phyloP scores from a whole-genome alignment of 2,888 invertebrate genomes.

The Drosophila colorata region DNA sequence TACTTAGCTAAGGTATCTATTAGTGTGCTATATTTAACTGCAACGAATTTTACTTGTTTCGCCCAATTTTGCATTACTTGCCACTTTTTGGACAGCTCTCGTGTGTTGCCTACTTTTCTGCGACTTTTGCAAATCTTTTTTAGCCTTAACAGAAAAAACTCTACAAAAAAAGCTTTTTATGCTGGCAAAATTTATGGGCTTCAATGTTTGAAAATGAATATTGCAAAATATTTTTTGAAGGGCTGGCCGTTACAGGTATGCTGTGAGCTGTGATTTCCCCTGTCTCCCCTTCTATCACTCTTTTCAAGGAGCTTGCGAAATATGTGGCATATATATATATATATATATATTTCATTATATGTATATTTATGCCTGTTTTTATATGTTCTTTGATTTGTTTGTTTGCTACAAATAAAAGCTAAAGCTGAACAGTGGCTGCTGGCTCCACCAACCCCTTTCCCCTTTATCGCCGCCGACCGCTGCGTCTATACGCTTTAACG shows the following conservation, averaged over 20 bases:
- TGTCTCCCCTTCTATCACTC: background rate
- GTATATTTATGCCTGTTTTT: slow-evolving; percentile 13
- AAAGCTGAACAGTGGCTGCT: slow-evolving; percentile 12
- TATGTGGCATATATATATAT: background rate
- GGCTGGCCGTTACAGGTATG: slow-evolving; percentile 24
- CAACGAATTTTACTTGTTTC: slow-evolving; percentile 11
- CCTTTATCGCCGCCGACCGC: slow-evolving; percentile 3
- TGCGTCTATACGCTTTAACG: slow-evolving; percentile 64
- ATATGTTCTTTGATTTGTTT: slow-evolving; percentile 39
- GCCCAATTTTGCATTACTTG: slow-evolving; percentile 37
- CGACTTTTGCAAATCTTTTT: slow-evolving; percentile 27
- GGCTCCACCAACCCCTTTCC: no score
- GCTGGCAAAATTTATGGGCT: slow-evolving; percentile 48
- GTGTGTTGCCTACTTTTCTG: slow-evolving; percentile 67
- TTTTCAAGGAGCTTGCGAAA: background rate
- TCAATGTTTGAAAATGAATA: slow-evolving; percentile 61
- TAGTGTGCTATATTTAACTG: background rate
- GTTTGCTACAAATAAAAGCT: slow-evolving; percentile 33
- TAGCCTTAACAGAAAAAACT: slow-evolving; percentile 20
- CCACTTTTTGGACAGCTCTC: slow-evolving; percentile 40
- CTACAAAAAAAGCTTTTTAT: slow-evolving; percentile 7
- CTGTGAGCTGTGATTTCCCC: background rate
- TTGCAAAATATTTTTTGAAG: slow-evolving; percentile 44
- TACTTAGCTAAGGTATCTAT: background rate
- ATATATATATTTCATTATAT: slow-evolving; percentile 10